A percentile compares a stretch with the other conserved stretches of the same genome.
These are phyloP conservation scores for Halichondria panicea DNA, from an alignment of 37 sponge, comb jelly and placozoan genomes.

Conservation along the genomic window DNA sequence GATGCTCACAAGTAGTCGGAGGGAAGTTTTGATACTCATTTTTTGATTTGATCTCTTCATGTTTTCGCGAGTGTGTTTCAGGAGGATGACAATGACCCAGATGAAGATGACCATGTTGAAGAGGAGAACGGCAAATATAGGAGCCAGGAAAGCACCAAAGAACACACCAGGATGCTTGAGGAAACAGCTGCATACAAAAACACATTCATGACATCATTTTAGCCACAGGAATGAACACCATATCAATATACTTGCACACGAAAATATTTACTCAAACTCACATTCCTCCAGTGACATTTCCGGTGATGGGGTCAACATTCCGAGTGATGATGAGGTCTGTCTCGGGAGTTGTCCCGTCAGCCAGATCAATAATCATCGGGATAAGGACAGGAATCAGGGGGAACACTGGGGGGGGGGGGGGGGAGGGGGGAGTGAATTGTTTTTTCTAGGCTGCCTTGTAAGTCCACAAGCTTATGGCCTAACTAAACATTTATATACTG, in stretches of 20 bases:
- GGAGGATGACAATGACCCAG: not conserved
- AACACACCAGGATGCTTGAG: slow-evolving; percentile 23
- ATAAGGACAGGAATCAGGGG: slow-evolving; percentile 30
- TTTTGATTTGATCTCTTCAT: not conserved
- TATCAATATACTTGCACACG: not conserved
- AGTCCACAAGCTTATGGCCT: no score
- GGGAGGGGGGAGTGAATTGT: no score
- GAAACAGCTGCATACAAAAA: slow-evolving; percentile 24
- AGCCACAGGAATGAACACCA: no score
- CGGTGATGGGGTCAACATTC: no score
- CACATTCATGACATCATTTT: no score
- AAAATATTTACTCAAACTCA: no score
- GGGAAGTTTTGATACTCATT: not conserved
- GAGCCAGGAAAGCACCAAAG: slow-evolving; percentile 20
- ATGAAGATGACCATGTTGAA: slow-evolving; percentile 5
- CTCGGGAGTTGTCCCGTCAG: not conserved
- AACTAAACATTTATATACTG: no score
- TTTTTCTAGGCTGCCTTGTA: no score
- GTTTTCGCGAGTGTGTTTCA: slow-evolving; percentile 18
- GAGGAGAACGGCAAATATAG: slow-evolving; percentile 7
- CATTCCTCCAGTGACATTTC: no score
- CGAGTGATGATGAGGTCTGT: slow-evolving; percentile 8
- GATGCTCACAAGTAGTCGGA: slow-evolving; percentile 24
- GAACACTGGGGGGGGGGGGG: slow-evolving; percentile 18
- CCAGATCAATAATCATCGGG: slow-evolving; percentile 21